Percentiles rank a stretch among this genome's conserved stretches.
Evolutionary conservation across 1,140 invertebrate species (phyloP).

Genomic region (Tetramorium simillimum): DNA sequence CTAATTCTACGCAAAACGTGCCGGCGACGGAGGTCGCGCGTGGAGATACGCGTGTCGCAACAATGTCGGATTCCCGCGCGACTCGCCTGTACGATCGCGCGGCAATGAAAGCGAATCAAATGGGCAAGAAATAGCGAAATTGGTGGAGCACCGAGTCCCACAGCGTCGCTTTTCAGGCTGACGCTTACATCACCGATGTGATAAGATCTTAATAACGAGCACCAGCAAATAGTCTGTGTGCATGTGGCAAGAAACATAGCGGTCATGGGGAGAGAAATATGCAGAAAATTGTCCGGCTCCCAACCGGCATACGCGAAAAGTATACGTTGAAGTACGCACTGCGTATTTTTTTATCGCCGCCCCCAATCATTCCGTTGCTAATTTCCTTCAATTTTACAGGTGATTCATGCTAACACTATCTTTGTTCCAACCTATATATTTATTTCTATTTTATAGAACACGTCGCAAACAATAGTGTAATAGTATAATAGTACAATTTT

Average conservation of each 20-base stretch:
- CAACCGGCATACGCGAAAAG: background rate
- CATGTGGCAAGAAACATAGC: constrained; percentile 18
- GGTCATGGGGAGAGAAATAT: constrained; percentile 28
- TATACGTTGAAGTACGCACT: background rate
- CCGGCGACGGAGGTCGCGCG: constrained; percentile 34
- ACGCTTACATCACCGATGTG: constrained; percentile 61
- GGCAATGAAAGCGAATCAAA: constrained; percentile 42
- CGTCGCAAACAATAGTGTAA: background rate
- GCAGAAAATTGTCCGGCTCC: constrained; percentile 47
- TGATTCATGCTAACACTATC: background rate
- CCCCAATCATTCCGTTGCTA: background rate
- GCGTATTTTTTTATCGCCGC: background rate
- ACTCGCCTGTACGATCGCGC: constrained; percentile 20
- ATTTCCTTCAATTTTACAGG: constrained; percentile 25
- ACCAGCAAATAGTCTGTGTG: background rate
- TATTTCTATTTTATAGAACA: background rate
- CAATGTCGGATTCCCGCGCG: constrained; percentile 51
- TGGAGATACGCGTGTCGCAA: constrained; percentile 21
- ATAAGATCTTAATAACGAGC: constrained; percentile 70
- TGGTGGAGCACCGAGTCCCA: constrained; percentile 46
- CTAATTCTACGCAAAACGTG: constrained; percentile 51
- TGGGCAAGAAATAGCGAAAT: constrained; percentile 55
- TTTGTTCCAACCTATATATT: background rate
- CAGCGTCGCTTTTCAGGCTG: constrained; percentile 36
- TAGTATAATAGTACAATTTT: background rate